Conservation (phyloP, 2,888 invertebrate species). For the Lochmaea capreae region DNA sequence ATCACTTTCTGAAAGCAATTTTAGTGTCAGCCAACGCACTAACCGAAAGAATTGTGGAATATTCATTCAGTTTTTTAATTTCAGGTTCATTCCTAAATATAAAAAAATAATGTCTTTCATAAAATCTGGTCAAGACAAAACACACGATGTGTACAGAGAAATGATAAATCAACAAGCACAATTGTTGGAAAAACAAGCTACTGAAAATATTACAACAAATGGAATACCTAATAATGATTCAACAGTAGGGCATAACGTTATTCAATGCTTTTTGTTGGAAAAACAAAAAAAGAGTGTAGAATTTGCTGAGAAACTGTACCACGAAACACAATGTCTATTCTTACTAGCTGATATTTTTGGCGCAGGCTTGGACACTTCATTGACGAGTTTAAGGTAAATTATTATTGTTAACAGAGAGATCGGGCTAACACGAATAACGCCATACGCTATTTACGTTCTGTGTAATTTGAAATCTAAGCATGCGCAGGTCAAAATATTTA, state of each 20-base stretch:
- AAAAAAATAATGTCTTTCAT: conserved; percentile 74
- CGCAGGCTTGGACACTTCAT: conserved; percentile 86
- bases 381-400: conserved; percentile 75
- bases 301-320: conserved; percentile 67
- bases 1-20: no score
- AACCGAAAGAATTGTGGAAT: neutral
- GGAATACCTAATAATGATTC: conserved; percentile 9
- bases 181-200: conserved; percentile 35
- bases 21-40: neutral
- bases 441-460: no score
- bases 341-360: conserved; percentile 86
- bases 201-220: conserved; percentile 32
- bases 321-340: conserved; percentile 77
- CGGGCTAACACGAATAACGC: no score
- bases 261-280: conserved; percentile 76
- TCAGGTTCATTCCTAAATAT: conserved; percentile 74
- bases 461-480: no score
- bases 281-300: conserved; percentile 66
- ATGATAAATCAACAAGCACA: conserved; percentile 70
- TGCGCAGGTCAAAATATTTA: no score
- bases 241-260: conserved; percentile 59
- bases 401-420: no score
- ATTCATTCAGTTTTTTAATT: conserved; percentile 5
- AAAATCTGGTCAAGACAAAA: conserved; percentile 76
- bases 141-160: conserved; percentile 78